Base-by-base conservation (phyloP, 2,888 invertebrate genomes). In the Reticulitermes lucifugus region DNA sequence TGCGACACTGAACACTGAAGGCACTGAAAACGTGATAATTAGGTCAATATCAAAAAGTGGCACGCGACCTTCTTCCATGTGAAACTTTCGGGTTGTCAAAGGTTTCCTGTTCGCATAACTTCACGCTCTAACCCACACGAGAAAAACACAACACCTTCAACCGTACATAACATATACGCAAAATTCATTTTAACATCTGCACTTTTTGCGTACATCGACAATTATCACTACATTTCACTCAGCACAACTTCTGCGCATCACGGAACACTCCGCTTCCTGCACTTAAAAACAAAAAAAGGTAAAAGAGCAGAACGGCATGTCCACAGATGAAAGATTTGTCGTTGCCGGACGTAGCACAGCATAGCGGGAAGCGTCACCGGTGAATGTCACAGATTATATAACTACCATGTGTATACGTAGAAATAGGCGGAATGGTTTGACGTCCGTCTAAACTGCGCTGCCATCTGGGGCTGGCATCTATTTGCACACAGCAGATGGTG, bases 41-140 rank as follows among this genome's bases (percentile, higher is more conserved):
- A n/a, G 77, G 77, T 77, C 77, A 77, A 77, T 77, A 77, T 35
- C 77, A 77, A 77, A 46, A 77, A 77, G 43, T 77, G 51, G 77
- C 77, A 77, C 77, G 46, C 77, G 77, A 77, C 77, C 77, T 77
- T 77, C 77, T 77, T 77, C 43, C 77, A 77, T 77, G 77, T 51
- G 77, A 51, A 77, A 41, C 41, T 21, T 41, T 18, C 75, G 10
- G n/a, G 35, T 77, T 77, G 77, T 77, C 77, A 77, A 75, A 77
- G n/a, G 77, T 46, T 46, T 77, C 4, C 77, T 22, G 46, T 46
- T 10, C n/a, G 43, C 22, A 46, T 43, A 9, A 46, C 35, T 46
- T 46, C 35, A 29, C 7, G 22, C n/a, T 65, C n/a, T 65, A 77
- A 77, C 51, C 46, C 35, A 77, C 77, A 77, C 46, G n/a, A 35